Evolutionary conservation across 2,113 vertebrate species (phyloP).

Genomic region (Romanogobio albipinnatus): DNA sequence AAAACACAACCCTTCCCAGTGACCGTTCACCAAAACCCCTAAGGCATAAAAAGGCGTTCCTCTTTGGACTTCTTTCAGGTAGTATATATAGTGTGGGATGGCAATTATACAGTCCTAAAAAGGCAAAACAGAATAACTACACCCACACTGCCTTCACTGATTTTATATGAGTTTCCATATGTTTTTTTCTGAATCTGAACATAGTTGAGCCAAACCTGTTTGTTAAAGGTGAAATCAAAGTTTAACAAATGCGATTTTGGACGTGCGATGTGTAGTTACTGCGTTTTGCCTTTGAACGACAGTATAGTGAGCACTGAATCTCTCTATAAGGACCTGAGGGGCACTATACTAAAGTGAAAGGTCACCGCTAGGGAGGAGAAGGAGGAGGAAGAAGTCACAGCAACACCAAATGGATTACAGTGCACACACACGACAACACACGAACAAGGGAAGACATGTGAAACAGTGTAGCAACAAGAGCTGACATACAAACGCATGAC

Average conservation of each 20-base stretch:
- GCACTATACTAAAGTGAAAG: conserved; percentile 47
- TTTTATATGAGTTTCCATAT: neutral
- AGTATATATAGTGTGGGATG: neutral
- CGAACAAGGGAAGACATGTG: conserved; percentile 64
- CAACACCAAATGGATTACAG: conserved; percentile 63
- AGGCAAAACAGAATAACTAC: conserved; percentile 24
- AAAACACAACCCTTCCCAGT: conserved; percentile 51
- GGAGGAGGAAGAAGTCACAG: conserved; percentile 73
- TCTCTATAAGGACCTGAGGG: conserved; percentile 1
- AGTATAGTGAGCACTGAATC: neutral
- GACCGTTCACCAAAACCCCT: conserved; percentile 48
- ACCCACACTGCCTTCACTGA: neutral
- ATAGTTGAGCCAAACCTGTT: neutral
- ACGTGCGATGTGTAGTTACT: neutral
- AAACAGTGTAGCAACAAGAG: conserved; percentile 74
- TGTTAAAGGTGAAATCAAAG: neutral
- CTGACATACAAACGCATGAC: conserved; percentile 72
- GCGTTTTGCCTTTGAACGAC: neutral
- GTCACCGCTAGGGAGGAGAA: conserved; percentile 67
- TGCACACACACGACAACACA: conserved; percentile 57
- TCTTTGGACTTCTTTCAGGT: neutral
- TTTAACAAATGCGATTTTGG: neutral
- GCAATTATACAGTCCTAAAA: conserved; percentile 5
- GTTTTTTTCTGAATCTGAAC: neutral
- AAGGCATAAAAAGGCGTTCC: neutral